Evolutionary conservation across 1,140 invertebrate genomes (phyloP).

Genomic region (Cydia pomonella): DNA sequence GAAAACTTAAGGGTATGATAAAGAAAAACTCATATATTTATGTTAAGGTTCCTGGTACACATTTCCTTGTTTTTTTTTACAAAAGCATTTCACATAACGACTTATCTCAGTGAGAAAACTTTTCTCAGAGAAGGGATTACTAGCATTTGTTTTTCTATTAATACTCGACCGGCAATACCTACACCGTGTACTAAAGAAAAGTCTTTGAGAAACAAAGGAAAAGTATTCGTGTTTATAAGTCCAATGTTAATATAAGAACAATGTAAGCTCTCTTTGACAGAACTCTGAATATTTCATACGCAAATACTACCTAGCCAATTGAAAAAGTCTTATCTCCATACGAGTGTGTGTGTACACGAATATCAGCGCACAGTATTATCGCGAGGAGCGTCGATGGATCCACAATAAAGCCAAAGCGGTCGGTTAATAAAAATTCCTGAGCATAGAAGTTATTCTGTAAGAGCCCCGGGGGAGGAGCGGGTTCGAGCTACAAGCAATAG

Average conservation of each 20-base stretch:
- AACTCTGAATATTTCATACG: slow-evolving; percentile 29
- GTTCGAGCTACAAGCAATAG: not conserved
- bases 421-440: slow-evolving; percentile 76
- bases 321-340: not conserved
- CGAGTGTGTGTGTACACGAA: not conserved
- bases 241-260: slow-evolving; percentile 1
- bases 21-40: too few species aligned
- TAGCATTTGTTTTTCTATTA: too few species aligned
- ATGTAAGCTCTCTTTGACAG: slow-evolving; percentile 15
- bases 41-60: too few species aligned
- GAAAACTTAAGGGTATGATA: too few species aligned
- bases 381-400: slow-evolving; percentile 17
- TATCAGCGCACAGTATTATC: slow-evolving; percentile 20
- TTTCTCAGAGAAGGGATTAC: too few species aligned
- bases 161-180: too few species aligned
- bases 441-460: slow-evolving; percentile 71
- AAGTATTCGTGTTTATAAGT: not conserved
- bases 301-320: not conserved
- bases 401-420: slow-evolving; percentile 46
- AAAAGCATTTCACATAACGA: too few species aligned
- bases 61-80: too few species aligned
- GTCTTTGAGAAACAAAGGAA: too few species aligned
- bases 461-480: slow-evolving; percentile 55
- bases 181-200: too few species aligned
- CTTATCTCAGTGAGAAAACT: too few species aligned